These are phyloP conservation scores for Pardosa pseudoannulata DNA, from an alignment of 2,888 invertebrate species.

Conservation along the genomic window DNA sequence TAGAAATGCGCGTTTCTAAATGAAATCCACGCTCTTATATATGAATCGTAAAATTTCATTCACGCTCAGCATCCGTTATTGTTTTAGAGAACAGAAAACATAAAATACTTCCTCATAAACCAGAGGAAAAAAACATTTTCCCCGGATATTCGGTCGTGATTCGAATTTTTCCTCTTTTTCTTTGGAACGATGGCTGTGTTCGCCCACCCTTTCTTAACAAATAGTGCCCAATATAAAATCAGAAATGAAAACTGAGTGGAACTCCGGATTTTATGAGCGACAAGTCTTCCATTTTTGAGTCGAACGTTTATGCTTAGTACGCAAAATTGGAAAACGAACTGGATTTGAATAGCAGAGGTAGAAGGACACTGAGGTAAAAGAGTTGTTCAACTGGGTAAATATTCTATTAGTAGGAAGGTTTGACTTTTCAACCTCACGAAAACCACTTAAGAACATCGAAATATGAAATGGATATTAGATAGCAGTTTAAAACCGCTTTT, in stretches of 20 bases:
- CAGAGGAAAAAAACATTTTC: not conserved
- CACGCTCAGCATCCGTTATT: constrained; percentile 32
- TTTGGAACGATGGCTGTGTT: not conserved
- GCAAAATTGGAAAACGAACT: not conserved
- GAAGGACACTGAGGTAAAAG: too few species aligned
- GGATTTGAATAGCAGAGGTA: not conserved
- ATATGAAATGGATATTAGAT: too few species aligned
- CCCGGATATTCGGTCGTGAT: not conserved
- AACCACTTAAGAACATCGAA: too few species aligned
- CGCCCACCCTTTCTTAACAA: not conserved
- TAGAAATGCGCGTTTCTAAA: constrained; percentile 60
- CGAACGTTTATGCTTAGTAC: not conserved
- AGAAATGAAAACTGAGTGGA: not conserved
- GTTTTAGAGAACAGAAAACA: constrained; percentile 18
- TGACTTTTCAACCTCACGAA: too few species aligned
- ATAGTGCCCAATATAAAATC: not conserved
- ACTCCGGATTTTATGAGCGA: not conserved
- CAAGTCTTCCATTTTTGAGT: not conserved
- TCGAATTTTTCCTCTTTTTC: not conserved
- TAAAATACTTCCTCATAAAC: constrained; percentile 1
- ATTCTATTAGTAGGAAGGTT: too few species aligned
- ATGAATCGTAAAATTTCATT: constrained; percentile 68
- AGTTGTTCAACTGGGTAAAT: too few species aligned
- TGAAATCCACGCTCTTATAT: constrained; percentile 55
- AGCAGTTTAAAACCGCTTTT: too few species aligned